Evolutionary conservation across 1,140 invertebrate species (phyloP).

Genomic region (Eumeta japonica): DNA sequence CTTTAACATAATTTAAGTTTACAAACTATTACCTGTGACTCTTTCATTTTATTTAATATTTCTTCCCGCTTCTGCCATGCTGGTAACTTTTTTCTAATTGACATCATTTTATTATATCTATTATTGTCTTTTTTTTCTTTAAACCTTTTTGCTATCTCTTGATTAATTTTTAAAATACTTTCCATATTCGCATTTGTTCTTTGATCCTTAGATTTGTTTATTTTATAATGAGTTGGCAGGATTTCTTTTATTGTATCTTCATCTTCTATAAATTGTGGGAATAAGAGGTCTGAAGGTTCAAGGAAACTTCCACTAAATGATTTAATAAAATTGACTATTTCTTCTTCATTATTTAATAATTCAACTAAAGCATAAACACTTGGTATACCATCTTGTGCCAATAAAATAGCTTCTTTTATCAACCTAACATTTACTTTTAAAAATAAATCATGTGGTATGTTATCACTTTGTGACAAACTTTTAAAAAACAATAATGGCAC

Average conservation of each 20-base stretch:
- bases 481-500: slow-evolving; percentile 68
- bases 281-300: slow-evolving; percentile 37
- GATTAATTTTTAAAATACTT: slow-evolving; percentile 61
- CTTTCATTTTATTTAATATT: slow-evolving; percentile 64
- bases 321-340: slow-evolving; percentile 62
- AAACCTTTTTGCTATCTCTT: slow-evolving; percentile 61
- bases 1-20: background rate
- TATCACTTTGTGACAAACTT: slow-evolving; percentile 50
- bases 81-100: slow-evolving; percentile 63
- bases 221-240: slow-evolving; percentile 62
- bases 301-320: slow-evolving; percentile 60
- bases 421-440: slow-evolving; percentile 65
- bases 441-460: slow-evolving; percentile 62
- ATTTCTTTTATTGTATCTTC: slow-evolving; percentile 24
- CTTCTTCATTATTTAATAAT: slow-evolving; percentile 67
- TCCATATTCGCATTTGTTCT: slow-evolving; percentile 53
- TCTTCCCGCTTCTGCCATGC: slow-evolving; percentile 65
- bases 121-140: slow-evolving; percentile 58
- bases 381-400: slow-evolving; percentile 66
- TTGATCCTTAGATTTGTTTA: slow-evolving; percentile 56
- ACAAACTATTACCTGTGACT: slow-evolving; percentile 56
- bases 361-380: slow-evolving; percentile 69
- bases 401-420: slow-evolving; percentile 62
- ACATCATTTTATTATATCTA: slow-evolving; percentile 66
- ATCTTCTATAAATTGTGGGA: slow-evolving; percentile 44